Conservation (phyloP, 1,140 invertebrate genomes). For the Bombus cullumanus region DNA sequence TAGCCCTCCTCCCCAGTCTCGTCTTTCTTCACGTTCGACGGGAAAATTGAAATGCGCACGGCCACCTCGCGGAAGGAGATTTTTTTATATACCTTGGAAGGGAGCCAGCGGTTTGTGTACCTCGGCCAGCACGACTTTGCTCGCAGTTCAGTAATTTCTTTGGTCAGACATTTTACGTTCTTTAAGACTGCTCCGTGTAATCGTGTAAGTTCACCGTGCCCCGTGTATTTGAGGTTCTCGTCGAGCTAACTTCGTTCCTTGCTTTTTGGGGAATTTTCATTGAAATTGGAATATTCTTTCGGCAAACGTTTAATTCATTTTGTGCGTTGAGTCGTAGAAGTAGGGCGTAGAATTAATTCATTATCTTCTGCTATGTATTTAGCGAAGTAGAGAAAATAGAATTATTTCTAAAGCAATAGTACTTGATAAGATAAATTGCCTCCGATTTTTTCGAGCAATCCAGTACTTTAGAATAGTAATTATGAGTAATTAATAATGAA, state of each 20-base stretch:
- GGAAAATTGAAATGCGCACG: conserved; percentile 49
- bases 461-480: background rate
- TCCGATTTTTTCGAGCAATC: background rate
- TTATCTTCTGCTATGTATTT: too few relatives aligned
- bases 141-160: background rate
- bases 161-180: background rate
- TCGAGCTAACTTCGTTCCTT: background rate
- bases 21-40: conserved; percentile 47
- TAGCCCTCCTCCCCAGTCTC: background rate
- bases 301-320: background rate
- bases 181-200: background rate
- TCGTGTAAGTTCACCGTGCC: background rate
- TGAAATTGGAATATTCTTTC: background rate
- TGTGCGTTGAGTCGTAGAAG: too few relatives aligned
- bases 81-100: conserved; percentile 24
- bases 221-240: background rate
- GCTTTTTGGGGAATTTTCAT: background rate
- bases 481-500: background rate
- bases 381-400: too few relatives aligned
- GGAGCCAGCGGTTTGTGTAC: conserved; percentile 25
- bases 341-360: too few relatives aligned
- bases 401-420: too few relatives aligned
- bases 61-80: background rate
- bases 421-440: too few relatives aligned
- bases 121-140: background rate